Evolutionary conservation across 2,797 vertebrate species (phyloP).

Genomic region (Salmo trutta): DNA sequence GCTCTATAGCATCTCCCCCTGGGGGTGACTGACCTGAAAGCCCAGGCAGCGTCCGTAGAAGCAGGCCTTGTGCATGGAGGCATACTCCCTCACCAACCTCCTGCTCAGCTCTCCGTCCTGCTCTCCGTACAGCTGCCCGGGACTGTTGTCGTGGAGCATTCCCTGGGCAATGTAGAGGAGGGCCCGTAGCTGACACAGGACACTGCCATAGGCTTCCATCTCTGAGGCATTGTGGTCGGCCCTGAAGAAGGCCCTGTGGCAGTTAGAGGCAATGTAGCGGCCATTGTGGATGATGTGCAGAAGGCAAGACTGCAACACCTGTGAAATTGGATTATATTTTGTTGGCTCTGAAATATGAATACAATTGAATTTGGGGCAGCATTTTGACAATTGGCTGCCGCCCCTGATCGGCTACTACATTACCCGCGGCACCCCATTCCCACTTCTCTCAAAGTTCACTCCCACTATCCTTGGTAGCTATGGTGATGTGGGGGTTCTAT

Average conservation of each 20-base stretch:
- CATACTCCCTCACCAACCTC: conserved; percentile 81
- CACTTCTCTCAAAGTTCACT: no score
- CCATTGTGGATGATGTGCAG: conserved; percentile 84
- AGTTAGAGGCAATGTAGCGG: conserved; percentile 80
- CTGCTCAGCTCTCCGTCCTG: conserved; percentile 72
- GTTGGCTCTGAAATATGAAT: not conserved
- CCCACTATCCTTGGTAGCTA: no score
- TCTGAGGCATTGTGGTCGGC: conserved; percentile 83
- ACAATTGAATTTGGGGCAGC: not conserved
- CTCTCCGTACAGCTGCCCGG: conserved; percentile 76
- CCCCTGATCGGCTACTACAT: no score
- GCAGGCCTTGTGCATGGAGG: conserved; percentile 88
- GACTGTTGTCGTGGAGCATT: conserved; percentile 75
- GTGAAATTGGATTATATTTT: conserved; percentile 1
- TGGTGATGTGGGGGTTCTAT: no score
- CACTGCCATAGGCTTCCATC: conserved; percentile 83
- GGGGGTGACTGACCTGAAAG: conserved; percentile 79
- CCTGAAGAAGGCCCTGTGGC: conserved; percentile 82
- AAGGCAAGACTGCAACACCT: conserved; percentile 82
- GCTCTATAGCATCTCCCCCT: not conserved
- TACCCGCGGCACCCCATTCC: no score
- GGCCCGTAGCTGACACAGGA: conserved; percentile 85
- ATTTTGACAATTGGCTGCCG: no score
- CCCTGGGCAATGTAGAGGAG: conserved; percentile 82
- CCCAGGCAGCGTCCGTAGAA: conserved; percentile 92